Evolutionary conservation across 2,113 vertebrate genomes (phyloP), one percentile per base, ranked within the genome.

Genomic region (Lampris megalopsis): DNA sequence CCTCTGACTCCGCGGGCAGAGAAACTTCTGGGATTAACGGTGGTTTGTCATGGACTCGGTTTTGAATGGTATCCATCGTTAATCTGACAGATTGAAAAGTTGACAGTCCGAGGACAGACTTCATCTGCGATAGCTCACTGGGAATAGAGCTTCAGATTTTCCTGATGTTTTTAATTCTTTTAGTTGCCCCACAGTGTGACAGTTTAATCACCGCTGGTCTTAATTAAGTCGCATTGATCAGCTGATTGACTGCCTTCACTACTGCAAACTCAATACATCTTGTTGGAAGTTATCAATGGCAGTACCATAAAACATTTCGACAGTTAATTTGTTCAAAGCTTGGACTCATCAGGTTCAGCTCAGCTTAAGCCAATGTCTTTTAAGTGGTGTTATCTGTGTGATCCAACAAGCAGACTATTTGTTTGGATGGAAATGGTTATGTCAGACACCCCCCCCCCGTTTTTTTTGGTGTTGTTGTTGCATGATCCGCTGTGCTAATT

Each of bases 221-320:
- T 79, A 79, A 81, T 81, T 66, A 85, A 81, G 68, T 37, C 68
- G 2, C 9, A 88, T 79, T 60, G 81, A 80, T 84, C 7, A 1
- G 80, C 54, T 9, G 60, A 79, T 75, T 8, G 71, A 83, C 58
- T 2, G 54, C 57, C 13, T 7, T 60, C 50, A 41, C 60, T 41
- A 0, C 60, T 50, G 2, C 52, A 13, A 58, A 9, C 61, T 80
- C 63, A 0, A 75, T 75, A 71, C 56, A 64, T 48, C 10, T 53
- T 10, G 73, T 66, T 1, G 36, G 77, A 71, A 48, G 73, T 80
- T 63, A 65, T 64, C 63, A 2, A 6, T 57, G 0, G 62, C 36
- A 1, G 48, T 11, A 41, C 54, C 5, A 45, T 42, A 0, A 57
- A 71, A 72, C 36, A 1, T 70, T 77, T 69, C 68, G 53, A 5